Conservation (phyloP, 2,888 invertebrate genomes). For the Trissonchulus sp. region DNA sequence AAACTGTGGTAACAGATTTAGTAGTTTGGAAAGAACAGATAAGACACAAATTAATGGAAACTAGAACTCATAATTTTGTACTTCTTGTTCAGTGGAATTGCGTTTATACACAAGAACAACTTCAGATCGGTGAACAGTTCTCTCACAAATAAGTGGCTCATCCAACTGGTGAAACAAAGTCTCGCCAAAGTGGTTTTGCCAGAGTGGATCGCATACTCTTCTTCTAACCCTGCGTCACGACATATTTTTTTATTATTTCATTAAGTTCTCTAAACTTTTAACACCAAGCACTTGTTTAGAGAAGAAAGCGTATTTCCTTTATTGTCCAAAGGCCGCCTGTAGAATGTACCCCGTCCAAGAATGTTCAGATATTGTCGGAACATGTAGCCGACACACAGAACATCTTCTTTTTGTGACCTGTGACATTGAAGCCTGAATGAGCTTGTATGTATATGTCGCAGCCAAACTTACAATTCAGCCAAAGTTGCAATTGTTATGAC, state of each 20-base stretch:
- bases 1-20: too few species aligned
- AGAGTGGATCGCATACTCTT: slow-evolving; percentile 1
- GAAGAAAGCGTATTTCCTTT: not conserved
- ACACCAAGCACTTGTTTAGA: too few species aligned
- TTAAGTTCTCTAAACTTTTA: not conserved
- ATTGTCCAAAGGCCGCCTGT: not conserved
- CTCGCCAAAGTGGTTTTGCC: slow-evolving; percentile 14
- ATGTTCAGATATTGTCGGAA: not conserved
- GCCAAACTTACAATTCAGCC: too few species aligned
- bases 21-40: too few species aligned
- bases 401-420: not conserved
- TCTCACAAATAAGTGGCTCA: slow-evolving; percentile 4
- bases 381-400: not conserved
- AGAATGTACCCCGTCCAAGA: not conserved
- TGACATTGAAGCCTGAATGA: too few species aligned
- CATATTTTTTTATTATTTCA: slow-evolving; percentile 6
- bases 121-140: not conserved
- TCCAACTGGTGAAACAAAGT: not conserved
- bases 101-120: not conserved
- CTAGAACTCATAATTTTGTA: not conserved
- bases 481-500: too few species aligned
- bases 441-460: too few species aligned
- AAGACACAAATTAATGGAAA: too few species aligned
- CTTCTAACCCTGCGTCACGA: not conserved
- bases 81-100: slow-evolving; percentile 1